Base-by-base conservation (phyloP, 1,140 invertebrate species). In the Callitettix versicolor region DNA sequence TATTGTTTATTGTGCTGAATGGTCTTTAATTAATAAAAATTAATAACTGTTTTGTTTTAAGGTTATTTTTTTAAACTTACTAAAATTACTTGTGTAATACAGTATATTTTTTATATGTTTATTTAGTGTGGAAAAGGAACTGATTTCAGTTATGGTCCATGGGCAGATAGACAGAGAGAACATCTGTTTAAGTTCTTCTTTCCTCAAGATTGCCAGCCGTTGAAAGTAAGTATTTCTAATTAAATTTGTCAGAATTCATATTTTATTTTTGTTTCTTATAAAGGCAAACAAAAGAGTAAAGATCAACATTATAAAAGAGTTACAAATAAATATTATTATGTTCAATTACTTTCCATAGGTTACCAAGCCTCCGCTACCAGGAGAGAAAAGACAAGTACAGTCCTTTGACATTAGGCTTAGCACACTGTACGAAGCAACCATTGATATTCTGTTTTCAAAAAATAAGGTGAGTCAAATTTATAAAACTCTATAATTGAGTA, bases 141-240 rank as follows among this genome's bases (percentile, higher is more conserved):
- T 38, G 91, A 98, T 67, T 93, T 98, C 62, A 95, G 92, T 69
- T 98, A 97, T 65, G 95, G 95, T 1, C 95, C 96, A 3, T 99
- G 95, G 95, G 94, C 93, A 5, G 95, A 98, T 69, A 77, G 94
- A 40, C 95, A 98, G 69, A 77, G 95, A 55, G 94, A 97, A 69
- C 84, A 94, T 71, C 71, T 98, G 15, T 98, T 91, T 69, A 93
- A 86, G 72, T 96, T 98, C 68, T 99, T 99, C 69, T 97, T 91
- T 68, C 95, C 95, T 3, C 85, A 88, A 56, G 88, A 92, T 52
- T 65, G 58, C 50, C 64, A 64, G 57, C 56, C 60, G n/a, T 44
- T 66, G 18, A 62, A 65, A 62, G 67, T 68, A 59, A 64, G 53
- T 56, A 50, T 38, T 55, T 44, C 11, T 33, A 15, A 22, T 55